A percentile compares a stretch with the other conserved stretches of the same genome.
Conservation (phyloP, 2,113 vertebrate species). For the Dendrocopos noguchii region DNA sequence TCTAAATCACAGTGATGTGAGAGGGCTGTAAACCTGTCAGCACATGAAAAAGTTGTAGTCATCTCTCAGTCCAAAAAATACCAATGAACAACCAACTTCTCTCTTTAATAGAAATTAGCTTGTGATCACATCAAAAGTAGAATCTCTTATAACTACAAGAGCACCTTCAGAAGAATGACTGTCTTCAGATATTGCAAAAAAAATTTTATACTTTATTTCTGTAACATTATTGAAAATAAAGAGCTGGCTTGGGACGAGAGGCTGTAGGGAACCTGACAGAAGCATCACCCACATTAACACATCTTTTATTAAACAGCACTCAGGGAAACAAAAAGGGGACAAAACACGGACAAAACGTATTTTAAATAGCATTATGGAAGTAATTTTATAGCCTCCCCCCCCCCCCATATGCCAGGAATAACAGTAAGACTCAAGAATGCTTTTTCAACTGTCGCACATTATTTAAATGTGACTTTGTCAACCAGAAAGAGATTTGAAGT, state of each 20-base stretch:
- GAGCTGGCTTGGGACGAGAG: conserved; percentile 26
- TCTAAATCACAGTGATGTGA: neutral
- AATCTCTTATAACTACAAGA: neutral
- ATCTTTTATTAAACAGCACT: conserved; percentile 60
- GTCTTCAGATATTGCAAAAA: neutral
- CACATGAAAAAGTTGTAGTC: neutral
- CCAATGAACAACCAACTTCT: neutral
- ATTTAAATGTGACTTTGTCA: conserved; percentile 11
- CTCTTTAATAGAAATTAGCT: neutral
- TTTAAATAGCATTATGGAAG: conserved; percentile 5
- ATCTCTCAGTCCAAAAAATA: neutral
- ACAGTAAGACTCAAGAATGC: neutral
- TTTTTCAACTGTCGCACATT: neutral
- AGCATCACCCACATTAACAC: neutral
- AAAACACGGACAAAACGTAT: neutral
- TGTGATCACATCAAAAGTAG: neutral
- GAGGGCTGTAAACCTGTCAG: neutral
- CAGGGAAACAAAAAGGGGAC: conserved; percentile 12
- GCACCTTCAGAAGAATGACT: neutral
- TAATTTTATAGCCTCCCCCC: neutral
- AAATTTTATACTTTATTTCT: conserved; percentile 25
- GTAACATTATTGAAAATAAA: conserved; percentile 29
- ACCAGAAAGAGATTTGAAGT: neutral
- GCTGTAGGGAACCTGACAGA: conserved; percentile 45
- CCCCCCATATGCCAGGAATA: neutral